These are phyloP conservation scores for Oceanites oceanicus DNA, from an alignment of 2,113 vertebrate genomes.

Conservation along the genomic window DNA sequence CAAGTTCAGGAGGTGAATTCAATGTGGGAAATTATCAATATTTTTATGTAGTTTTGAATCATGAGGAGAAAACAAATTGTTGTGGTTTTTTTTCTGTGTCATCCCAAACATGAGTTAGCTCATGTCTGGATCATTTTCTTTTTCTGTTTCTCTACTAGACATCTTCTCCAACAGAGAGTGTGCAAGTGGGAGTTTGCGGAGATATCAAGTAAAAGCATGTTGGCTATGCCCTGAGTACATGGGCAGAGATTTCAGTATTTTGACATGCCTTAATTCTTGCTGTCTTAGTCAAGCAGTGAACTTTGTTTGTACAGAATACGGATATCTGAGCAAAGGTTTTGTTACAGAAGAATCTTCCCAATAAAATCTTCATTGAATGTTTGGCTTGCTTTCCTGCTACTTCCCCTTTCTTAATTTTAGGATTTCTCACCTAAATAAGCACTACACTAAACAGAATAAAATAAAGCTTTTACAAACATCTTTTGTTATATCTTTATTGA, in stretches of 20 bases:
- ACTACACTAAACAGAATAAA: not conserved
- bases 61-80: not conserved
- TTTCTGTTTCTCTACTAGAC: not conserved
- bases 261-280: not conserved
- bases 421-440: not conserved
- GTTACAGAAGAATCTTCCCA: not conserved
- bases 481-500: not conserved
- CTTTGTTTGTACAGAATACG: not conserved
- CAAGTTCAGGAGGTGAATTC: not conserved
- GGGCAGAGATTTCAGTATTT: not conserved
- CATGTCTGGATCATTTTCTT: not conserved
- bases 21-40: not conserved
- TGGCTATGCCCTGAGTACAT: not conserved
- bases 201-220: not conserved
- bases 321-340: not conserved
- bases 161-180: not conserved
- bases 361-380: not conserved
- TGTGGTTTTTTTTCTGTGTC: rapidly evolving
- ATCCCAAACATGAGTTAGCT: not conserved
- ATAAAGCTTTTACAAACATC: not conserved
- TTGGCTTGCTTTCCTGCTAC: not conserved
- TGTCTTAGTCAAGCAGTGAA: not conserved
- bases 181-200: not conserved
- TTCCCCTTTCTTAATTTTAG: not conserved
- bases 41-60: not conserved